These are phyloP conservation scores for Smittia aterrima DNA, from an alignment of 2,888 invertebrate genomes.

Conservation along the genomic window DNA sequence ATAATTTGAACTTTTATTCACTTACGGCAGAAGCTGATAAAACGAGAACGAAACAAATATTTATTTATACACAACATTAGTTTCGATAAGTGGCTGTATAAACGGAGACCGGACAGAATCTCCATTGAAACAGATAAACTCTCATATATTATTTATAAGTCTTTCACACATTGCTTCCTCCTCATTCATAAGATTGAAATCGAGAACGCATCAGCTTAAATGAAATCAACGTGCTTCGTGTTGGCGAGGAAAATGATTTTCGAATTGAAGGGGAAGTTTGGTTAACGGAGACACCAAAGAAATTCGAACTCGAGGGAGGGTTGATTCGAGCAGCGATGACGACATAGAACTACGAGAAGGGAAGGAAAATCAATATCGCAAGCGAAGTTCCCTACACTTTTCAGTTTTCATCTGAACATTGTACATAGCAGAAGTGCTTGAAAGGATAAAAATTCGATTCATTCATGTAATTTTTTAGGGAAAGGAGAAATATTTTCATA, in stretches of 20 bases:
- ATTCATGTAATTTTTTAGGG: background rate
- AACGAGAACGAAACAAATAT: slow-evolving; percentile 5
- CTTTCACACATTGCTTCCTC: background rate
- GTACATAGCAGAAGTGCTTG: slow-evolving; percentile 39
- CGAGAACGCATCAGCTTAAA: background rate
- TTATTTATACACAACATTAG: slow-evolving; percentile 40
- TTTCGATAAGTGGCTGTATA: slow-evolving; percentile 36
- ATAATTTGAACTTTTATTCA: slow-evolving; percentile 22
- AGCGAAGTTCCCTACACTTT: slow-evolving; percentile 13
- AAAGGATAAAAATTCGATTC: background rate
- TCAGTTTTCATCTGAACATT: slow-evolving; percentile 20
- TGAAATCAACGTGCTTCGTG: background rate
- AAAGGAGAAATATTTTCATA: slow-evolving; percentile 31
- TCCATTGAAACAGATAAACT: background rate
- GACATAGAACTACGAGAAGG: slow-evolving; percentile 30
- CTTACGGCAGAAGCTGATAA: background rate
- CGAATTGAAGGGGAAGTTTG: slow-evolving; percentile 1
- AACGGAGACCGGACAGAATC: background rate
- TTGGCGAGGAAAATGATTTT: background rate
- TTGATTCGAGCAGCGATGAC: slow-evolving; percentile 35
- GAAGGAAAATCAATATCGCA: slow-evolving; percentile 38
- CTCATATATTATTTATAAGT: slow-evolving; percentile 4
- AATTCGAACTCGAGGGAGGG: background rate
- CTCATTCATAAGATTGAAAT: slow-evolving; percentile 22
- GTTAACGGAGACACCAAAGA: background rate